Evolutionary conservation across 2,888 invertebrate species (phyloP).

Genomic region (Philereme transversata): DNA sequence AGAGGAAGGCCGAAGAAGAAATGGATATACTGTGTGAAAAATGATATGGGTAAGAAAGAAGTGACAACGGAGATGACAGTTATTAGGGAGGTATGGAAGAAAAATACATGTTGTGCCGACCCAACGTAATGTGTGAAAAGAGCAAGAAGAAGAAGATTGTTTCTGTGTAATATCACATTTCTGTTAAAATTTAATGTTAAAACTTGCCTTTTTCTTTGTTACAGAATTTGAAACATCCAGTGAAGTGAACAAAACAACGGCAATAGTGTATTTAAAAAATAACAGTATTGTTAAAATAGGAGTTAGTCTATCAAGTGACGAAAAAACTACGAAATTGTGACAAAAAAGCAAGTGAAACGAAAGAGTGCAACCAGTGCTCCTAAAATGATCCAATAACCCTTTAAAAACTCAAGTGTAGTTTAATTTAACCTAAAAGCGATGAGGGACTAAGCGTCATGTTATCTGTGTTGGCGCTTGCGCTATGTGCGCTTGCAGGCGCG

Average conservation of each 20-base stretch:
- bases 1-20: no score
- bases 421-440: conserved; percentile 12
- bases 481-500: conserved; percentile 53
- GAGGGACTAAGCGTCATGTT: conserved; percentile 24
- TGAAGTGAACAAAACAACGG: not conserved
- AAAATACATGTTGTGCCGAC: no score
- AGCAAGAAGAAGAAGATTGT: no score
- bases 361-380: conserved; percentile 2
- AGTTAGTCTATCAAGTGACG: not conserved
- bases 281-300: no score
- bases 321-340: not conserved
- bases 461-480: conserved; percentile 55
- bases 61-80: no score
- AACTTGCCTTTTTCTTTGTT: conserved; percentile 18
- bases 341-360: not conserved
- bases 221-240: conserved; percentile 7
- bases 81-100: no score
- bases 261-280: conserved; percentile 1
- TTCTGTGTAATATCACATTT: no score
- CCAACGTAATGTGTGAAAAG: no score
- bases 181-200: no score
- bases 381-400: conserved; percentile 19
- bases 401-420: not conserved
- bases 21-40: no score
- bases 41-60: no score